Conservation (phyloP, 1,140 invertebrate species). For the Drosophila lacteicornis region DNA sequence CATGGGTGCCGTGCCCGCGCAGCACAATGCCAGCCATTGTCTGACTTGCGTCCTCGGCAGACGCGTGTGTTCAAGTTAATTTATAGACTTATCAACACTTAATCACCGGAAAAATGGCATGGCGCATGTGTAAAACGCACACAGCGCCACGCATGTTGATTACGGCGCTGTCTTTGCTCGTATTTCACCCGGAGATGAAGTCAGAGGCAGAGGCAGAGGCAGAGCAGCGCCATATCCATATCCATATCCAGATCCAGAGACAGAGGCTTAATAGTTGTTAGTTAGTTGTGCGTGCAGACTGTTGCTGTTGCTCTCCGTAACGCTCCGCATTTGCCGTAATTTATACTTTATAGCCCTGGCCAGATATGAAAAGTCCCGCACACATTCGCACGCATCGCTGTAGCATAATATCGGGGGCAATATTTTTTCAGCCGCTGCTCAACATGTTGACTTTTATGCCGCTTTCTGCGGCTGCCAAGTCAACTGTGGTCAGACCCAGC, state of each 20-base stretch:
- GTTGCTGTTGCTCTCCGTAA: constrained; percentile 40
- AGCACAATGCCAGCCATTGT: constrained; percentile 21
- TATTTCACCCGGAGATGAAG: constrained; percentile 57
- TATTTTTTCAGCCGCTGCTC: constrained; percentile 75
- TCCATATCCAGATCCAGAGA: constrained; percentile 14
- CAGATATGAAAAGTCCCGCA: constrained; percentile 79
- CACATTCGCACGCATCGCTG: constrained; percentile 27
- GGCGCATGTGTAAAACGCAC: constrained; percentile 59
- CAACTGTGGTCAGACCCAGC: constrained; percentile 70
- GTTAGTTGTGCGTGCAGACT: constrained; percentile 75
- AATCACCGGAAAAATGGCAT: constrained; percentile 82
- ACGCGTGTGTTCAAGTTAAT: constrained; percentile 75
- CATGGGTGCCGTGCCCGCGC: constrained; percentile 23
- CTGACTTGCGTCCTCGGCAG: constrained; percentile 37
- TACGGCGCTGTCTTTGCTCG: constrained; percentile 48
- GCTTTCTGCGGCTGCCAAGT: constrained; percentile 77
- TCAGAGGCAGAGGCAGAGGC: constrained; percentile 24
- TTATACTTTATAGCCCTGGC: constrained; percentile 79
- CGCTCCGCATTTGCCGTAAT: constrained; percentile 73
- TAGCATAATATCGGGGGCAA: constrained; percentile 65
- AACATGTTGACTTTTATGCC: constrained; percentile 82
- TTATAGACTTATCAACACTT: constrained; percentile 84
- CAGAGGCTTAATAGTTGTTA: constrained; percentile 80
- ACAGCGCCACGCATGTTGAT: constrained; percentile 79
- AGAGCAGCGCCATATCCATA: constrained; percentile 15